Conservation (phyloP, 2,113 vertebrate species). For the Fulica atra region DNA sequence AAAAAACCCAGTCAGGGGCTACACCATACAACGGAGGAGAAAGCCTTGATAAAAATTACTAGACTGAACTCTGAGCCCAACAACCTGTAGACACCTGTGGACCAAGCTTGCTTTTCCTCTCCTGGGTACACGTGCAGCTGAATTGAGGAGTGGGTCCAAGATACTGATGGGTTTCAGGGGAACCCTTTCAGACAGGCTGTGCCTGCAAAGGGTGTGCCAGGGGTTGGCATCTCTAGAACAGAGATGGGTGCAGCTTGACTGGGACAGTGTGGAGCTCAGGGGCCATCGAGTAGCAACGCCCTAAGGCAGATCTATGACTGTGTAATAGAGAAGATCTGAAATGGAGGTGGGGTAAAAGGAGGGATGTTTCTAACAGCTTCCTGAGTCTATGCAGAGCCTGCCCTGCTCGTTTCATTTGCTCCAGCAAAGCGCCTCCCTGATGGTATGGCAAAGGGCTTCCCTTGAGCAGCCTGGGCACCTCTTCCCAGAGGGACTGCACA, state of each 20-base stretch:
- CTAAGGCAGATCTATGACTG: not conserved
- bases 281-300: not conserved
- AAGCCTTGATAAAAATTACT: not conserved
- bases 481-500: conserved; percentile 29
- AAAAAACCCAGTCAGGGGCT: not conserved
- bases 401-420: conserved; percentile 1
- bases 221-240: not conserved
- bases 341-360: not conserved
- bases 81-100: not conserved
- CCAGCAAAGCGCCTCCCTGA: not conserved
- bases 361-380: not conserved
- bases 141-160: not conserved
- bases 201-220: not conserved
- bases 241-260: not conserved
- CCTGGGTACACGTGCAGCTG: not conserved
- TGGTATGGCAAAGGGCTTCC: conserved; percentile 21
- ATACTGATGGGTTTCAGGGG: not conserved
- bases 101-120: not conserved
- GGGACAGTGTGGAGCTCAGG: not conserved
- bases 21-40: not conserved
- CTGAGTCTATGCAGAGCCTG: not conserved
- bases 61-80: not conserved
- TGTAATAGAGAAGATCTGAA: not conserved
- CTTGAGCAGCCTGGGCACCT: not conserved
- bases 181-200: not conserved